Percentiles rank a stretch among this genome's conserved stretches.
Conservation (phyloP, 2,888 invertebrate genomes). For the Platerodrilus igneus region DNA sequence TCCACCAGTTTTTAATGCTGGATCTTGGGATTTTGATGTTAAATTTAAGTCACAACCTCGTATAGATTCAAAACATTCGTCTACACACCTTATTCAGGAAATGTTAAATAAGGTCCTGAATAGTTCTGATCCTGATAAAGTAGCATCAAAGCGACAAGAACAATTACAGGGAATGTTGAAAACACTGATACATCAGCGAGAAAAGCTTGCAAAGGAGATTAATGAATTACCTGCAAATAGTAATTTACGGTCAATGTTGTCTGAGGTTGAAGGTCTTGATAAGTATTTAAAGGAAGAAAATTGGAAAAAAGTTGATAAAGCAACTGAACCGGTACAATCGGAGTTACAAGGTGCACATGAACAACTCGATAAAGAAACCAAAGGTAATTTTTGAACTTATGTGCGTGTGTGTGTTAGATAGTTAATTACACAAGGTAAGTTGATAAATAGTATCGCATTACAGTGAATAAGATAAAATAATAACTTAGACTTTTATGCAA, state of each 20-base stretch:
- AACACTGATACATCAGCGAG: conserved; percentile 42
- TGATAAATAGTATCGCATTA: too few relatives aligned
- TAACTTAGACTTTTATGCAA: too few relatives aligned
- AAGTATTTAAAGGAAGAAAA: conserved; percentile 8
- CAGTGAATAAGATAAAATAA: too few relatives aligned
- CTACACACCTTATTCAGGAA: conserved; percentile 4
- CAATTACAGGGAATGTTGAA: conserved; percentile 41
- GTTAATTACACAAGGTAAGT: too few relatives aligned
- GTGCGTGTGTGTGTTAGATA: too few relatives aligned
- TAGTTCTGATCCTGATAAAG: too few relatives aligned
- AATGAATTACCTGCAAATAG: conserved; percentile 36
- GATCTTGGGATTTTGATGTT: conserved; percentile 25
- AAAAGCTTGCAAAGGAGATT: conserved; percentile 42
- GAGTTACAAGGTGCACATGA: neutral
- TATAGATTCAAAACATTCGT: neutral
- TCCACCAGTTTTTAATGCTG: conserved; percentile 22
- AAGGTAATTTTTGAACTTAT: too few relatives aligned
- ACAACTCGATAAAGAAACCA: too few relatives aligned
- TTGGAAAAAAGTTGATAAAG: conserved; percentile 3
- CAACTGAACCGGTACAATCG: neutral
- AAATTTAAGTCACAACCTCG: neutral
- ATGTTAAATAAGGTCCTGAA: neutral
- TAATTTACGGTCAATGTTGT: conserved; percentile 31
- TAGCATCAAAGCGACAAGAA: too few relatives aligned
- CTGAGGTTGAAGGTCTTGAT: conserved; percentile 20